Base-by-base conservation (phyloP, 1,140 invertebrate genomes). In the Antheraea mylitta region DNA sequence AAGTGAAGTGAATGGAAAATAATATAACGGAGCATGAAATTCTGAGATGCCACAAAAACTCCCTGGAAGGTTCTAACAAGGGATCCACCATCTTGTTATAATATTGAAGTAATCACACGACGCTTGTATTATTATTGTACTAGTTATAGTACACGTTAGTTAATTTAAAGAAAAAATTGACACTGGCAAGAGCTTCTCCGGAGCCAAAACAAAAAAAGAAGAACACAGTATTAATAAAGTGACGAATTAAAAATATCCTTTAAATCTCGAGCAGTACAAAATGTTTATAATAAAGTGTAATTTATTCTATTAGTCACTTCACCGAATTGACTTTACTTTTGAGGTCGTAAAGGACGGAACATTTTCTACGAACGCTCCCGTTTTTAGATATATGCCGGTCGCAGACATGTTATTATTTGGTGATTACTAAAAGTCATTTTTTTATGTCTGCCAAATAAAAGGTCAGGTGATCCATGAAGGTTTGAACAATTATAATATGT, bases 281-380 rank as follows among this genome's bases (percentile, higher is more conserved):
- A n/a, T n/a, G n/a, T n/a, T n/a, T n/a, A n/a, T n/a, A n/a, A 30
- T 30, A 30, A 30, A 53, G 6, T 53, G 45, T 53, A n/a, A 60
- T 60, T 7, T 60, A 22, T 19, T 66, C 6, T 37, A 13, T 66
- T 60, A 61, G 58, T 36, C 22, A 58, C 37, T 22, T 76, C 69
- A 67, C 72, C 67, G 77, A 68, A 80, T 83, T 75, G 75, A 79
- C 79, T 78, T 66, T 66, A 37, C 58, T 7, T 42, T 60, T 72
- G 71, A 78, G 83, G 83, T 87, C 84, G 83, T 80, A 71, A 78
- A 81, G 79, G 72, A 48, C 37, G 53, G 8, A 9, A 38, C 67
- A 62, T 72, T 78, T 86, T 83, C 79, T 78, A 67, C 70, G 81
- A 85, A 83, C 80, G 72, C 75, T 83, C 79, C 75, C 72, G 77